phyloP scores from a whole-genome alignment of 2,797 vertebrate species.

The Thunnus albacares region DNA sequence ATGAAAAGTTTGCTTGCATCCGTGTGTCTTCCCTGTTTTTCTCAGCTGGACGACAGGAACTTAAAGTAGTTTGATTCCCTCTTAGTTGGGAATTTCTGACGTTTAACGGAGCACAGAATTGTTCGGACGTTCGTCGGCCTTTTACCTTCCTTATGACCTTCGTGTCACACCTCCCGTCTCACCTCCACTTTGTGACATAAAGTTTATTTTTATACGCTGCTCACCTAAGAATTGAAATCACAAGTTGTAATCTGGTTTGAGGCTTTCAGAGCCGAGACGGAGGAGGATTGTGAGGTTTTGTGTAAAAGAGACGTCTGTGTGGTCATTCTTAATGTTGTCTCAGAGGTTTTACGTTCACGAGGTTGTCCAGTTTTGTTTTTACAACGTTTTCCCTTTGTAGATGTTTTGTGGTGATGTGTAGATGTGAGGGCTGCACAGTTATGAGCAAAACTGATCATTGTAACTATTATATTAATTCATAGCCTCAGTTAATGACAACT shows the following conservation, averaged over 20 bases:
- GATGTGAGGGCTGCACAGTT: constrained; percentile 28
- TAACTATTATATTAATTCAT: too few relatives aligned
- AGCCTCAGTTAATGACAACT: too few relatives aligned
- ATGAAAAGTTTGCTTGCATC: background rate
- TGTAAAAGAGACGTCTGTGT: constrained; percentile 3
- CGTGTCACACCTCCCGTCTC: background rate
- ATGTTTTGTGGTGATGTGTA: constrained; percentile 5
- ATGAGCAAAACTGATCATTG: too few relatives aligned
- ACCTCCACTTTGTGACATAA: constrained; percentile 26
- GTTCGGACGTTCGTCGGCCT: background rate
- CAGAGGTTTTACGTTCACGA: background rate
- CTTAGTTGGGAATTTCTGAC: background rate
- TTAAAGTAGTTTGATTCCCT: background rate
- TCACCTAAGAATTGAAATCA: constrained; percentile 53
- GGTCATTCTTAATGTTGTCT: constrained; percentile 17
- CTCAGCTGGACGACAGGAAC: background rate
- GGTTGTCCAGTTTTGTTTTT: background rate
- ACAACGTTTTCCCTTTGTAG: background rate
- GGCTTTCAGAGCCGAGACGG: background rate
- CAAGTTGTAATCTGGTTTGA: constrained; percentile 1
- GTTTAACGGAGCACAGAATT: background rate
- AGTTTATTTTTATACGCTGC: constrained; percentile 68
- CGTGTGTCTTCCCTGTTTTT: constrained; percentile 7
- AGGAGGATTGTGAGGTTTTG: background rate
- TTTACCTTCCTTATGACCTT: background rate